Conservation (phyloP, 2,113 vertebrate species). For the Brevimyrus niger region DNA sequence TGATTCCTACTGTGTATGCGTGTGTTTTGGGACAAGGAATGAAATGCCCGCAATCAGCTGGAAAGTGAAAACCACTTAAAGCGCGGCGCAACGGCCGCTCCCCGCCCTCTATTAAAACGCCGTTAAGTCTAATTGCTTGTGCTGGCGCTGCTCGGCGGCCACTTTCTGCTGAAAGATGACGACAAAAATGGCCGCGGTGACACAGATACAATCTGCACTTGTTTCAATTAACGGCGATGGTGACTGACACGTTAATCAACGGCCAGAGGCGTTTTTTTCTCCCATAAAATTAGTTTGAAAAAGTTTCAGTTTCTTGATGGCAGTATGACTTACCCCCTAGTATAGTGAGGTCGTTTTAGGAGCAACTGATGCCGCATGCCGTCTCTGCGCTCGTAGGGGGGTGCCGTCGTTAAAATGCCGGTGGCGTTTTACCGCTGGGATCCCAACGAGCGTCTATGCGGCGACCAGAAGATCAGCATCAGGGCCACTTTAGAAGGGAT, state of each 20-base stretch:
- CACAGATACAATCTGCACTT: not conserved
- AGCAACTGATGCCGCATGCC: not conserved
- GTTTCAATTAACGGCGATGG: slow-evolving; percentile 2
- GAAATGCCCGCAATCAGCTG: not conserved
- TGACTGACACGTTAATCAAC: slow-evolving; percentile 3
- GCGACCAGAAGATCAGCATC: not conserved
- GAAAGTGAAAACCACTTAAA: not conserved
- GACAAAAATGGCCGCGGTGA: not conserved
- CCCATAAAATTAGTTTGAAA: not conserved
- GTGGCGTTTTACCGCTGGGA: not conserved
- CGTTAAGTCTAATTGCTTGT: slow-evolving; percentile 7
- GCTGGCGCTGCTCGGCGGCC: not conserved
- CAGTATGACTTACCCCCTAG: not conserved
- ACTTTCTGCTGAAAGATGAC: not conserved
- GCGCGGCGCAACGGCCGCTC: not conserved
- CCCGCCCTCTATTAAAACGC: not conserved
- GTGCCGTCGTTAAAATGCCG: not conserved
- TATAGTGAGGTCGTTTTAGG: not conserved
- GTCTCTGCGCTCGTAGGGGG: not conserved
- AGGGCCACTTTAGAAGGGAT: not conserved
- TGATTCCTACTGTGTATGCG: not conserved
- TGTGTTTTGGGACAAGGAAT: not conserved
- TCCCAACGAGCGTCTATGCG: not conserved
- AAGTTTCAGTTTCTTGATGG: not conserved
- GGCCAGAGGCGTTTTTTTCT: not conserved